phyloP scores from a whole-genome alignment of 2,888 invertebrate genomes.

The Itoplectis maculator region DNA sequence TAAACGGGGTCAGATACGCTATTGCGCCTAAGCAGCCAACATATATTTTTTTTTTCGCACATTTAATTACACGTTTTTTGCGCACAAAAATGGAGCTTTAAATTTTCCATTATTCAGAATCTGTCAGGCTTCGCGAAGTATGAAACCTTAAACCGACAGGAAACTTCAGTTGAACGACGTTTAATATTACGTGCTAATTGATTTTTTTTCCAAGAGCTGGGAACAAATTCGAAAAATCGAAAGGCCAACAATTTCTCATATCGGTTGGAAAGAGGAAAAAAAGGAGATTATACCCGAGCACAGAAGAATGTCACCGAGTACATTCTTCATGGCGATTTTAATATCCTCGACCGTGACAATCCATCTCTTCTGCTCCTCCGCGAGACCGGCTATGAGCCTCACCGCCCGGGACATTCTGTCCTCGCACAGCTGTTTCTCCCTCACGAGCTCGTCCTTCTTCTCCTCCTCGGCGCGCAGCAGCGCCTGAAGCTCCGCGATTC shows the following conservation, averaged over 20 bases:
- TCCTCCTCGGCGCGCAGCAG: constrained; percentile 91
- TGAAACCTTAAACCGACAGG: too few species aligned
- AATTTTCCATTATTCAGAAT: too few species aligned
- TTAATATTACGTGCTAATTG: too few species aligned
- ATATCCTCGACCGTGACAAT: constrained; percentile 88
- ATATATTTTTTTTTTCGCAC: not conserved
- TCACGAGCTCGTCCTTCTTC: constrained; percentile 89
- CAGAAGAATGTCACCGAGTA: constrained; percentile 90
- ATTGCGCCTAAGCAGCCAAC: constrained; percentile 88
- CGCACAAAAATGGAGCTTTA: too few species aligned
- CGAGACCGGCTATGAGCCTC: constrained; percentile 88
- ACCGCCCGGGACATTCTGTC: constrained; percentile 92
- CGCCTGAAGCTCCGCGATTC: constrained; percentile 90
- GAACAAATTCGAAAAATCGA: too few species aligned
- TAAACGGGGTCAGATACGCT: constrained; percentile 93
- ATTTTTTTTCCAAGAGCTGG: too few species aligned
- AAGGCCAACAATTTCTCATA: too few species aligned
- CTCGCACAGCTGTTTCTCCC: constrained; percentile 90
- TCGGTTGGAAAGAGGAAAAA: too few species aligned
- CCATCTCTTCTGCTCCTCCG: constrained; percentile 91
- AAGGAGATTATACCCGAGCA: constrained; percentile 87
- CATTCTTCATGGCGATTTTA: constrained; percentile 86
- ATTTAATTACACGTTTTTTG: too few species aligned
- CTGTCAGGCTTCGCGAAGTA: too few species aligned
- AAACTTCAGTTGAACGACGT: too few species aligned